Conservation (phyloP, 2,888 invertebrate genomes). For the Plebejus anna region DNA sequence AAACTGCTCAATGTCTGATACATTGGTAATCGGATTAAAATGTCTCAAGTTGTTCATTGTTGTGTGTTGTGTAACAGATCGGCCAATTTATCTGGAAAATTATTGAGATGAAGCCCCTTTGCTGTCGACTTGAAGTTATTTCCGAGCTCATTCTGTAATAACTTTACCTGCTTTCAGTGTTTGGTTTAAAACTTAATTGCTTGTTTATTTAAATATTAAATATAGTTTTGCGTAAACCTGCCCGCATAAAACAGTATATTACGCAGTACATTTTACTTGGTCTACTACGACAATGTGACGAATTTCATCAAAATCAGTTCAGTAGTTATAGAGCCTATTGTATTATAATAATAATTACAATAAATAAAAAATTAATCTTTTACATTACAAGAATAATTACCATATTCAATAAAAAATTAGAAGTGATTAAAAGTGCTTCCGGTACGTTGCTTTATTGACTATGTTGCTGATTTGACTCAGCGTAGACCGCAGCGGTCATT, state of each 20-base stretch:
- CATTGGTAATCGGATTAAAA: conserved; percentile 24
- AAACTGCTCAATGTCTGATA: conserved; percentile 19
- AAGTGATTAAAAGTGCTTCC: background rate
- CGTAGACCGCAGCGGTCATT: conserved; percentile 18
- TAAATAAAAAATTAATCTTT: too few species aligned
- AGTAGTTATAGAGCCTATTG: background rate
- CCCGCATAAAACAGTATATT: background rate
- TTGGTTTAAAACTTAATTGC: background rate
- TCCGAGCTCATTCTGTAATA: background rate
- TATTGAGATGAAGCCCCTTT: conserved; percentile 15
- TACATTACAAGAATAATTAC: background rate
- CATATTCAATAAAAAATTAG: background rate
- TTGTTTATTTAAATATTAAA: background rate
- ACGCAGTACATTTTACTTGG: too few species aligned
- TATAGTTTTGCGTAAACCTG: background rate
- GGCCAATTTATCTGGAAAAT: conserved; percentile 11
- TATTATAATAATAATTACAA: too few species aligned
- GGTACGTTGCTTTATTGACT: conserved; percentile 17
- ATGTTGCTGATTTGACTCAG: conserved; percentile 23
- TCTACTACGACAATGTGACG: background rate
- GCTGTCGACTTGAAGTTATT: background rate
- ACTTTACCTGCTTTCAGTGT: background rate
- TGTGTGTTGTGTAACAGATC: conserved; percentile 20
- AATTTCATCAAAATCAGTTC: background rate
- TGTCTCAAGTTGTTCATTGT: conserved; percentile 24